Percentiles rank a stretch among this genome's conserved stretches.
phyloP scores from a whole-genome alignment of 37 sponge, comb jelly and placozoan genomes.

The Hexactinellida sp. region DNA sequence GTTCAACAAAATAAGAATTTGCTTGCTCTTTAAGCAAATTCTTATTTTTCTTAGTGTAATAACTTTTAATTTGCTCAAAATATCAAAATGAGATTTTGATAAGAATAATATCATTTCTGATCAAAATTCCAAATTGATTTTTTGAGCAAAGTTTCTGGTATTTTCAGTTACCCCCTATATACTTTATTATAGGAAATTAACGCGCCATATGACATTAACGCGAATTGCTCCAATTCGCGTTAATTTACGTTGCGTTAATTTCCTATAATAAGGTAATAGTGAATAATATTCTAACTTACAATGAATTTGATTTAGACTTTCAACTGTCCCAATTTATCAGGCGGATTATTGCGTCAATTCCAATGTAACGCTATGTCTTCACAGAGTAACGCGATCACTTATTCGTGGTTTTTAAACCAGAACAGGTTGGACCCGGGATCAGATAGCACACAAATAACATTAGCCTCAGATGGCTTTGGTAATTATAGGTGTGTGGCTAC shows the following conservation, averaged over 20 bases:
- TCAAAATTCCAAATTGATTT: no score
- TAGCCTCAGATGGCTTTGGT: not conserved
- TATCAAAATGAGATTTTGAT: no score
- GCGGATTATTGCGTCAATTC: not conserved
- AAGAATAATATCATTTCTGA: no score
- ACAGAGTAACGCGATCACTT: not conserved
- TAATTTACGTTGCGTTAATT: no score
- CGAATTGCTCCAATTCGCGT: no score
- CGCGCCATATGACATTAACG: no score
- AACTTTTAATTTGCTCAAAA: no score
- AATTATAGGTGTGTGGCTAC: slow-evolving; percentile 4
- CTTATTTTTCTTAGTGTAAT: no score
- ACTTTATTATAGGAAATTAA: no score
- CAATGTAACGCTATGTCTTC: not conserved
- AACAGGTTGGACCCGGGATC: not conserved
- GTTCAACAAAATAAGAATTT: no score
- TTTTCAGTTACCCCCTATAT: not conserved
- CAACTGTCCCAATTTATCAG: not conserved
- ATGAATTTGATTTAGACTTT: not conserved
- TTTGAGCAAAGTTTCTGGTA: not conserved
- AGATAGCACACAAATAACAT: not conserved
- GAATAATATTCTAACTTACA: not conserved
- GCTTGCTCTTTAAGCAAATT: no score
- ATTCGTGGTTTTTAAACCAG: not conserved
- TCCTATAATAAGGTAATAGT: not conserved